These are phyloP conservation scores for Coreoperca whiteheadi DNA, from an alignment of 2,113 vertebrate genomes.

Conservation along the genomic window DNA sequence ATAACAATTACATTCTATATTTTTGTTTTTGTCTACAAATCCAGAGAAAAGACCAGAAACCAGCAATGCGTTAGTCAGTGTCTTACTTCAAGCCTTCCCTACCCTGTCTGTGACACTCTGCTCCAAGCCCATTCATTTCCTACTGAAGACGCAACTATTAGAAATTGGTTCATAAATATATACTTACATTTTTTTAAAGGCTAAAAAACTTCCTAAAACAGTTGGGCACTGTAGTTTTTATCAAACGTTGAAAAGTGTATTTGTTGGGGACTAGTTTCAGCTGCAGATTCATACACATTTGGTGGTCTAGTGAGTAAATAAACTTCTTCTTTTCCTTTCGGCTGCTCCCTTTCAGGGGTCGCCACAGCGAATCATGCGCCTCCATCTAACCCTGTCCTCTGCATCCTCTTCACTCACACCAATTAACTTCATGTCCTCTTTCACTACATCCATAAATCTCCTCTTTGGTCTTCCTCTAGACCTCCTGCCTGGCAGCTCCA, in stretches of 20 bases:
- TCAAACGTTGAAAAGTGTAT: neutral
- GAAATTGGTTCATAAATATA: neutral
- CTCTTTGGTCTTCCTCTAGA: too few relatives aligned
- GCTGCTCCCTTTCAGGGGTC: too few relatives aligned
- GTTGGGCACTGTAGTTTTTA: neutral
- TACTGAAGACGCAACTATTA: neutral
- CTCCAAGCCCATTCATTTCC: neutral
- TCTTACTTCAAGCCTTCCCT: neutral
- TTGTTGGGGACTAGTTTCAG: neutral
- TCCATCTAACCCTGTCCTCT: too few relatives aligned
- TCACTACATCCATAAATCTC: too few relatives aligned
- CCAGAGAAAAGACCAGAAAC: neutral
- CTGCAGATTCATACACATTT: too few relatives aligned
- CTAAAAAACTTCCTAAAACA: neutral
- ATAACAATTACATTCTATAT: neutral
- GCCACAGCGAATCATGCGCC: too few relatives aligned
- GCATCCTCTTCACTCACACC: too few relatives aligned
- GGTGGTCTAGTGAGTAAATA: too few relatives aligned
- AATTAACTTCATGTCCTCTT: too few relatives aligned
- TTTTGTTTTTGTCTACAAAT: neutral
- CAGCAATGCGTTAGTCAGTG: neutral
- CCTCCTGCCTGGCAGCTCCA: too few relatives aligned
- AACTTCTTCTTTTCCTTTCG: too few relatives aligned
- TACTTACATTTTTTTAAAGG: neutral
- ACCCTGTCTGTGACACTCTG: neutral